Percentiles rank a stretch among this genome's conserved stretches.
Conservation (phyloP, 2,888 invertebrate genomes). For the Callimorpha dominula region DNA sequence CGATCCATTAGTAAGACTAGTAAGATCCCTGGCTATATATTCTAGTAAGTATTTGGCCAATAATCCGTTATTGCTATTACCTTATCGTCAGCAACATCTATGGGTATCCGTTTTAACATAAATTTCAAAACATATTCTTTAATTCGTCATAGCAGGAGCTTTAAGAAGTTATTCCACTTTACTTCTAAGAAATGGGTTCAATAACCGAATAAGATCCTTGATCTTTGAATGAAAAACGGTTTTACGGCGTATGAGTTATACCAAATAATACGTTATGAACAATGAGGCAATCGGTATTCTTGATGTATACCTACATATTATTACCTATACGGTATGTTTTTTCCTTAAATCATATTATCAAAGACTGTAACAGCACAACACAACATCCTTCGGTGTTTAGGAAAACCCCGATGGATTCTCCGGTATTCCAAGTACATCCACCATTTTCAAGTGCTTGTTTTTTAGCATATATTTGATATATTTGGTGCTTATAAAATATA, state of each 20-base stretch:
- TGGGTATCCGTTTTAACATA: slow-evolving; percentile 1
- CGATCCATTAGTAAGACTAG: too few relatives aligned
- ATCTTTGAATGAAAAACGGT: slow-evolving; percentile 39
- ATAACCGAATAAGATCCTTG: slow-evolving; percentile 43
- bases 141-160: slow-evolving; percentile 5
- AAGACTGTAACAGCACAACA: background rate
- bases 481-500: too few relatives aligned
- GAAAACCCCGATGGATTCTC: background rate
- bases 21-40: too few relatives aligned
- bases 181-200: slow-evolving; percentile 46
- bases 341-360: background rate
- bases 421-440: background rate
- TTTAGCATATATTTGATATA: too few relatives aligned
- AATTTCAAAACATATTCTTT: slow-evolving; percentile 10
- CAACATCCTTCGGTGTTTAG: background rate
- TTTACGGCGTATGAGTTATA: slow-evolving; percentile 17
- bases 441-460: too few relatives aligned
- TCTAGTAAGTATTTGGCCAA: background rate
- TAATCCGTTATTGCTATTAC: background rate
- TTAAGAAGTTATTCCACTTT: slow-evolving; percentile 34
- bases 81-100: background rate
- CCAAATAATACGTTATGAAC: slow-evolving; percentile 8
- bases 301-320: too few relatives aligned
- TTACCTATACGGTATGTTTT: background rate
- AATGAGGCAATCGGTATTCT: background rate